These are phyloP conservation scores for Phacellophora camtschatica DNA, from an alignment of 30 jellyfish, hydroid and myxozoan species.

Conservation along the genomic window DNA sequence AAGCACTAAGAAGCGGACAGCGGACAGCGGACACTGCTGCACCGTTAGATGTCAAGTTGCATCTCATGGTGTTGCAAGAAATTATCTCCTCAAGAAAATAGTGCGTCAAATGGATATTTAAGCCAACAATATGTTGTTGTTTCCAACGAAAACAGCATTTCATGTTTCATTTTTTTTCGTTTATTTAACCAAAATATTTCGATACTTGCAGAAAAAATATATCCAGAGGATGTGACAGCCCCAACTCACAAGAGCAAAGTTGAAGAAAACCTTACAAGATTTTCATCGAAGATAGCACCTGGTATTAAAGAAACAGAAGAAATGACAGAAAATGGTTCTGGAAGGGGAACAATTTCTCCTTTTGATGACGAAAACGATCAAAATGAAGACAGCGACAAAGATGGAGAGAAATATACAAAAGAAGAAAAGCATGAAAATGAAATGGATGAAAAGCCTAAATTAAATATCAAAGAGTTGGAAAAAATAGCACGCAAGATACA, in stretches of 20 bases:
- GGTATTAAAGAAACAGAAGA: background rate
- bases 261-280: slow-evolving; percentile 1
- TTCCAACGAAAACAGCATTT: no score
- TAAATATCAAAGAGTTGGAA: slow-evolving; percentile 19
- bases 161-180: no score
- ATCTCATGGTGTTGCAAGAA: no score
- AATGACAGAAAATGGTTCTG: slow-evolving; percentile 46
- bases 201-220: slow-evolving; percentile 36
- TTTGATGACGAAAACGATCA: slow-evolving; percentile 64
- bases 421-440: background rate
- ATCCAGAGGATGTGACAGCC: slow-evolving; percentile 47
- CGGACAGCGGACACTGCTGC: no score
- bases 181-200: no score
- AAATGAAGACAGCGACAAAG: background rate
- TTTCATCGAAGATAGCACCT: slow-evolving; percentile 46
- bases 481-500: slow-evolving; percentile 27
- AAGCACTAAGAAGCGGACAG: no score
- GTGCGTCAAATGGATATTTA: no score
- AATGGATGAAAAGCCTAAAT: background rate
- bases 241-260: slow-evolving; percentile 55
- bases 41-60: no score
- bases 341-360: slow-evolving; percentile 60
- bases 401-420: background rate
- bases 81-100: no score
- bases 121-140: no score